These are phyloP conservation scores for Antennarius maculatus DNA, from an alignment of 2,797 vertebrate genomes.

Conservation along the genomic window DNA sequence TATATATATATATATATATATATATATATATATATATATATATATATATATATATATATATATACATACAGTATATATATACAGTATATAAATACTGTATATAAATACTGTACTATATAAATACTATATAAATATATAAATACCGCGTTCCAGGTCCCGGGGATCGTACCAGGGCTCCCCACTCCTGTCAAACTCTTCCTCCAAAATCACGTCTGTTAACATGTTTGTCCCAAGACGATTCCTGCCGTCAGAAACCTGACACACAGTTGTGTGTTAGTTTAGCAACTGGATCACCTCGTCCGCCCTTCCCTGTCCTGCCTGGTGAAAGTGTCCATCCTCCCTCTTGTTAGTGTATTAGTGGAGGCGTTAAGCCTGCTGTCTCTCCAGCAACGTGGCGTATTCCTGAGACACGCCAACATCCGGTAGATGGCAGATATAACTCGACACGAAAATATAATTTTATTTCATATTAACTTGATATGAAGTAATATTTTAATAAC, in stretches of 20 bases:
- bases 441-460: not conserved
- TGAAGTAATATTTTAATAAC: not conserved
- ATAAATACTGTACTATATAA: no score
- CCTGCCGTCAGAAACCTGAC: slow-evolving; percentile 27
- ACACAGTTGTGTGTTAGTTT: not conserved
- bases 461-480: not conserved
- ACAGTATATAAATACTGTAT: no score
- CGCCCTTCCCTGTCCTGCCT: slow-evolving; percentile 7
- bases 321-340: slow-evolving; percentile 42
- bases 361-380: slow-evolving; percentile 46
- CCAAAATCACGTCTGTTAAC: slow-evolving; percentile 87
- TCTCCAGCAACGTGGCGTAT: slow-evolving; percentile 82
- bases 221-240: slow-evolving; percentile 64
- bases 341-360: not conserved
- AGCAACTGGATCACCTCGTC: slow-evolving; percentile 4
- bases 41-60: no score
- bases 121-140: no score
- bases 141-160: slow-evolving; percentile 93
- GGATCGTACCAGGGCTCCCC: slow-evolving; percentile 90
- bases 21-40: no score
- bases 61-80: no score
- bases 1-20: no score
- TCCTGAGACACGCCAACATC: slow-evolving; percentile 25
- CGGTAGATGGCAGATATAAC: slow-evolving; percentile 54
- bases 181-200: slow-evolving; percentile 92